Conservation (phyloP, 2,888 invertebrate species). For the Nomada ferruginata region DNA sequence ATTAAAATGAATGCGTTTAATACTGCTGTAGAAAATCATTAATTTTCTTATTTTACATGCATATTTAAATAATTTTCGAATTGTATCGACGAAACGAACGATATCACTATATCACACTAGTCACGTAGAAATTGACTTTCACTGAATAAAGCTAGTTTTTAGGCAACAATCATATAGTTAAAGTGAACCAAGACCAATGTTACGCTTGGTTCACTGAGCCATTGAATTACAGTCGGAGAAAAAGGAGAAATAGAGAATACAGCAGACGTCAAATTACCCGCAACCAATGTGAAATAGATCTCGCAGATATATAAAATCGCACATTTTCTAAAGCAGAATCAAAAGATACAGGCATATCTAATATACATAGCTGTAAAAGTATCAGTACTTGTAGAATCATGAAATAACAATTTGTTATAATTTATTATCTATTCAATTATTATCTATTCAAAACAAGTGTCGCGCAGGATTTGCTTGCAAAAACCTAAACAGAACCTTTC, state of each 20-base stretch:
- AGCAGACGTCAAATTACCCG: slow-evolving; percentile 18
- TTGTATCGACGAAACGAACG: not conserved
- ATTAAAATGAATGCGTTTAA: too few relatives aligned
- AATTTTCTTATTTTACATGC: too few relatives aligned
- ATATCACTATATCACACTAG: not conserved
- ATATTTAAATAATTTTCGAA: not conserved
- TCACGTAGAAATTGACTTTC: slow-evolving; percentile 36
- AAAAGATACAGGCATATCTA: not conserved
- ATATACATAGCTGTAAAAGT: not conserved
- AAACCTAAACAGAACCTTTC: not conserved
- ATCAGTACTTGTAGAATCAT: too few relatives aligned
- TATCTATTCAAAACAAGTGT: not conserved
- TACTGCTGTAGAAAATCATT: too few relatives aligned
- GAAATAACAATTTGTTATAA: not conserved
- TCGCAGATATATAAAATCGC: not conserved
- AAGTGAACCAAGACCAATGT: slow-evolving; percentile 32
- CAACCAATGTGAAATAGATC: slow-evolving; percentile 25
- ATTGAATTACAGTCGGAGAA: slow-evolving; percentile 22
- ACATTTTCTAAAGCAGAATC: not conserved
- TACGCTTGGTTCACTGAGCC: slow-evolving; percentile 31
- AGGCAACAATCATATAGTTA: slow-evolving; percentile 25
- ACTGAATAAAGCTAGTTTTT: slow-evolving; percentile 28
- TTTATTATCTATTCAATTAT: not conserved
- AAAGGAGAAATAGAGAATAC: slow-evolving; percentile 15
- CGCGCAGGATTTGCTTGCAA: not conserved